Conservation (phyloP, 2,888 invertebrate genomes). For the Hoplodrina blanda region DNA sequence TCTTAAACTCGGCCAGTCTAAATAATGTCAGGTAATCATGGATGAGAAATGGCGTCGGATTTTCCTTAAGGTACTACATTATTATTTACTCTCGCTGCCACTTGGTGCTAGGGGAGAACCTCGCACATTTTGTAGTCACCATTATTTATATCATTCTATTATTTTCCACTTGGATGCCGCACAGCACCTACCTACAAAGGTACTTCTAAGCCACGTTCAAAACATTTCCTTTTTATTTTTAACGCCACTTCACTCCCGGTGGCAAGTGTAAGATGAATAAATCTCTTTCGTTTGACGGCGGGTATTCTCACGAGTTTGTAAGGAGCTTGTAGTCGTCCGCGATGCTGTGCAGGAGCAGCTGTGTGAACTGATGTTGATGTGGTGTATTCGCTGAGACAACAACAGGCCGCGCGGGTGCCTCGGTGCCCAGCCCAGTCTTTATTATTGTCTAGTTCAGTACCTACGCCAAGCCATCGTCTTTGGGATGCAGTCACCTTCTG, state of each 20-base stretch:
- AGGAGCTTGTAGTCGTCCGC: too few species aligned
- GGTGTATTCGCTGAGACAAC: too few species aligned
- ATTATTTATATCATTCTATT: conserved; percentile 3
- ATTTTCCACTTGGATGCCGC: background rate
- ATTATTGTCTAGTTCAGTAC: background rate
- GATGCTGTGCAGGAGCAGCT: too few species aligned
- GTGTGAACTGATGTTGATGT: too few species aligned
- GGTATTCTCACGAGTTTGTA: too few species aligned
- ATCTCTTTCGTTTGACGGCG: conserved; percentile 9
- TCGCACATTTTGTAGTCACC: conserved; percentile 2
- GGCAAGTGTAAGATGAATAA: conserved; percentile 20
- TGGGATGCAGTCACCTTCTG: too few species aligned
- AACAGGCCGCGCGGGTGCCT: too few species aligned
- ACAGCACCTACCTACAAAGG: background rate
- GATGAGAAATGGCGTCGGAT: conserved; percentile 50
- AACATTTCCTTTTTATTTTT: conserved; percentile 10
- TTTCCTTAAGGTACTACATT: conserved; percentile 30
- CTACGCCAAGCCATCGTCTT: background rate
- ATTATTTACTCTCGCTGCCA: conserved; percentile 10
- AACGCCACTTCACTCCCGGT: conserved; percentile 7
- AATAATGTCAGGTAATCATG: conserved; percentile 57
- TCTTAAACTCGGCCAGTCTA: conserved; percentile 49
- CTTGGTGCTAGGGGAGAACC: background rate
- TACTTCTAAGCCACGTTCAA: conserved; percentile 1
- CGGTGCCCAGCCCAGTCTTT: background rate